Conservation (phyloP, 92 coral and sea anemone species). For the Umimayanthus chanpuru region DNA sequence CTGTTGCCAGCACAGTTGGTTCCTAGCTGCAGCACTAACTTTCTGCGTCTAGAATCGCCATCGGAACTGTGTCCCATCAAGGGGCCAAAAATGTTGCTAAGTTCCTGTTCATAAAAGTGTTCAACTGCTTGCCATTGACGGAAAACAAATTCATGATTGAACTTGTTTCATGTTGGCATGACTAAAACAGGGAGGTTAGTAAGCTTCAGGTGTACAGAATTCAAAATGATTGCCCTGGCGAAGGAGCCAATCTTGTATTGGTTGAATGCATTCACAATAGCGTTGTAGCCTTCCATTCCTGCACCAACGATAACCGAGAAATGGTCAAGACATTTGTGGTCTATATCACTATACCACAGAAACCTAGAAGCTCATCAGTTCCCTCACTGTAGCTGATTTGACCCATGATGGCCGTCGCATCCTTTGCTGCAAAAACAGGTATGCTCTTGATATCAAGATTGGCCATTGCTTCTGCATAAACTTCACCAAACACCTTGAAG, state of each 20-base stretch:
- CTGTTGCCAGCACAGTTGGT: constrained; percentile 25
- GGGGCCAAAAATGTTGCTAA: constrained; percentile 50
- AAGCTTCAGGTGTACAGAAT: constrained; percentile 33
- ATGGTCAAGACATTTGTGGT: background rate
- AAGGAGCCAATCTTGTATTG: constrained; percentile 30
- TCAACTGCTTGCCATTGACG: constrained; percentile 40
- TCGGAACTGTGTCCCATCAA: constrained; percentile 59
- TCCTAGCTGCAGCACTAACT: constrained; percentile 53
- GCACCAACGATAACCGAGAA: background rate
- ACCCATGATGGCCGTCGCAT: background rate
- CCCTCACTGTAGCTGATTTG: background rate
- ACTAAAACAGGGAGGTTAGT: constrained; percentile 29
- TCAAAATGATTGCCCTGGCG: constrained; percentile 41
- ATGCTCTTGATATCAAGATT: background rate
- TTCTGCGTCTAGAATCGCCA: constrained; percentile 49
- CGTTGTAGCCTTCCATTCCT: constrained; percentile 4
- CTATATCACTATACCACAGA: background rate
- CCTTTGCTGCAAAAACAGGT: constrained; percentile 12
- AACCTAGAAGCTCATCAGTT: background rate
- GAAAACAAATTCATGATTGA: constrained; percentile 25
- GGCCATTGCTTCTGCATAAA: background rate
- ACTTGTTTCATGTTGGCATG: constrained; percentile 49
- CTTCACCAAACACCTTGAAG: background rate
- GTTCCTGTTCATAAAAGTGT: constrained; percentile 31
- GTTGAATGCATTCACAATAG: constrained; percentile 39